These are phyloP conservation scores for Phymanthus crucifer DNA, from an alignment of 92 coral and sea anemone species.

Conservation along the genomic window DNA sequence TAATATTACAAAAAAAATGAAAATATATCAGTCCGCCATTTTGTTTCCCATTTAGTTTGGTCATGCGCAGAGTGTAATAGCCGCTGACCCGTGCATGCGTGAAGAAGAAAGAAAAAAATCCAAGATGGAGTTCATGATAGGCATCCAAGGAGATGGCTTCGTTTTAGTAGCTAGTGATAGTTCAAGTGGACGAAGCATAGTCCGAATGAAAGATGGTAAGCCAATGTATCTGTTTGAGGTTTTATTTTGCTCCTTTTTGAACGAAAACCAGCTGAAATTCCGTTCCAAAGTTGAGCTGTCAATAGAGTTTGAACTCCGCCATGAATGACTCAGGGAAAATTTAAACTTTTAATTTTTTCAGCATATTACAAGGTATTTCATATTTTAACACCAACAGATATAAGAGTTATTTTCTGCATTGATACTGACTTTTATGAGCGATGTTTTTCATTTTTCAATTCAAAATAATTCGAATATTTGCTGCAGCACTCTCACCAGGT, in stretches of 20 bases:
- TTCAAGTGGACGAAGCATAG: conserved; percentile 91
- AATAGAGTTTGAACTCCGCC: conserved; percentile 2
- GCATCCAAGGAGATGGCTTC: conserved; percentile 92
- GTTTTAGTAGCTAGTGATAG: conserved; percentile 92
- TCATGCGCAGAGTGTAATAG: conserved; percentile 22
- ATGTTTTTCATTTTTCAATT: not conserved
- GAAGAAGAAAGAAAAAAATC: not conserved
- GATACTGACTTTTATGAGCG: not conserved
- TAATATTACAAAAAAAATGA: not conserved
- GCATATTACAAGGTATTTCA: not conserved
- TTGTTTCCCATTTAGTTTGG: conserved; percentile 1
- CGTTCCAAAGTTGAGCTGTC: conserved; percentile 10
- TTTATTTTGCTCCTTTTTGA: not conserved
- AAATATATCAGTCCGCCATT: conserved; percentile 35
- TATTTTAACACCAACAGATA: not conserved
- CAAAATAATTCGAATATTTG: not conserved
- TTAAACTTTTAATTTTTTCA: not conserved
- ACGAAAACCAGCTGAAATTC: not conserved
- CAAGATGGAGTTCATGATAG: conserved; percentile 98
- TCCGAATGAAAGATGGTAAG: conserved; percentile 98
- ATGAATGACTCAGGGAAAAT: conserved; percentile 44
- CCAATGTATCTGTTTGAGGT: not conserved
- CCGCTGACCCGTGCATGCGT: conserved; percentile 38
- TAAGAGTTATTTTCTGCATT: not conserved
- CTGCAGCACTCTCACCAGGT: not conserved